A percentile compares a stretch with the other conserved stretches of the same genome.
Evolutionary conservation across 2,888 invertebrate genomes (phyloP).

Genomic region (Alentia gelatinosa): DNA sequence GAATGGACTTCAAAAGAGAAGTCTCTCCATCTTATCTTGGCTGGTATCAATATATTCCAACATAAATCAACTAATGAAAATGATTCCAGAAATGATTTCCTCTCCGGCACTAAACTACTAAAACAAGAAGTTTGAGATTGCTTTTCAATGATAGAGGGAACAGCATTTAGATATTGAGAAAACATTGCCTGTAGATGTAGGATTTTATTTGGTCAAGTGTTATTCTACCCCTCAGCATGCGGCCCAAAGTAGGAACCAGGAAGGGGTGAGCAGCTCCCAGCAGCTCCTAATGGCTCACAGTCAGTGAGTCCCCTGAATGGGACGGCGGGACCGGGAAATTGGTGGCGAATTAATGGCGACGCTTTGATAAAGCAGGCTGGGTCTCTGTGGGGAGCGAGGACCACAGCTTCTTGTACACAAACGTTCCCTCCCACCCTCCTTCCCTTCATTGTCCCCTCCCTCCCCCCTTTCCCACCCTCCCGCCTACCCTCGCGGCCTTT

Average conservation of each 20-base stretch:
- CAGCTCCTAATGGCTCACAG: constrained; percentile 10
- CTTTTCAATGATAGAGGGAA: background rate
- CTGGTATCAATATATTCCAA: background rate
- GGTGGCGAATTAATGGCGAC: constrained; percentile 28
- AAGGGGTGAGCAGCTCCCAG: background rate
- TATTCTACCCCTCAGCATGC: background rate
- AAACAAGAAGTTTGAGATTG: background rate
- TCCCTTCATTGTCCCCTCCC: background rate
- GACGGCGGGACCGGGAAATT: constrained; percentile 13
- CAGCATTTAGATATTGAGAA: background rate
- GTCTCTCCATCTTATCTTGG: background rate
- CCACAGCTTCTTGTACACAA: background rate
- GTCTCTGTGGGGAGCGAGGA: background rate
- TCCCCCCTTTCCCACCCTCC: background rate
- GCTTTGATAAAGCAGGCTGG: constrained; percentile 13
- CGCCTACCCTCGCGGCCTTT: background rate
- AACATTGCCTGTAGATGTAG: background rate
- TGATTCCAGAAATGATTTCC: background rate
- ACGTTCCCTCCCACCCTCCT: background rate
- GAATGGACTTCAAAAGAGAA: background rate
- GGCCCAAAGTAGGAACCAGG: background rate
- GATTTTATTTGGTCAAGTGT: background rate
- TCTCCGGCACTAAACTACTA: background rate
- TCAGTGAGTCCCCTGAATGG: background rate
- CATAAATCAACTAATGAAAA: background rate